These are phyloP conservation scores for Rhinatrema bivittatum DNA, from an alignment of 2,797 vertebrate species.

Conservation along the genomic window DNA sequence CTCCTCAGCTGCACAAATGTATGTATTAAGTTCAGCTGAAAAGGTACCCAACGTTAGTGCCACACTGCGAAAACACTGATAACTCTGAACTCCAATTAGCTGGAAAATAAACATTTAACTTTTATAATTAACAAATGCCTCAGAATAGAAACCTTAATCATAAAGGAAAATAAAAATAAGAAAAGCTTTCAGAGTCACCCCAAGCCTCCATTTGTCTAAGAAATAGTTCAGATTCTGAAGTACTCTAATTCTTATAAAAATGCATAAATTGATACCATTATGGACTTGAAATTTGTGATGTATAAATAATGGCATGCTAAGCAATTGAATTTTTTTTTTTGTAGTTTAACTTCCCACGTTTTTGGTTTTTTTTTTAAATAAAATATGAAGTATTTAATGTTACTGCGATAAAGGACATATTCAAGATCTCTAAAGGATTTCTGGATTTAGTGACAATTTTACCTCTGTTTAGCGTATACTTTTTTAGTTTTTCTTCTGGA, in stretches of 20 bases:
- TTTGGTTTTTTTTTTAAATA: not conserved
- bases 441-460: not conserved
- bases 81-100: no score
- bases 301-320: not conserved
- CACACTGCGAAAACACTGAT: no score
- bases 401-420: no score
- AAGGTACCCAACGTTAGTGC: no score
- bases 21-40: no score
- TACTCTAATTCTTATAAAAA: no score
- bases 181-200: not conserved
- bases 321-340: not conserved
- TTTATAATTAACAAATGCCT: no score
- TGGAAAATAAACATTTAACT: no score
- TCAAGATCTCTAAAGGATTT: no score
- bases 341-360: not conserved
- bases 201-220: not conserved
- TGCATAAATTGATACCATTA: not conserved
- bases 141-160: no score
- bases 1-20: no score
- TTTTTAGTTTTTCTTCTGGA: not conserved
- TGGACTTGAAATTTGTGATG: not conserved
- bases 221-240: not conserved
- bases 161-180: accelerated
- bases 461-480: not conserved
- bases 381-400: not conserved